phyloP scores from a whole-genome alignment of 2,888 invertebrate genomes.

The Tineola bisselliella region DNA sequence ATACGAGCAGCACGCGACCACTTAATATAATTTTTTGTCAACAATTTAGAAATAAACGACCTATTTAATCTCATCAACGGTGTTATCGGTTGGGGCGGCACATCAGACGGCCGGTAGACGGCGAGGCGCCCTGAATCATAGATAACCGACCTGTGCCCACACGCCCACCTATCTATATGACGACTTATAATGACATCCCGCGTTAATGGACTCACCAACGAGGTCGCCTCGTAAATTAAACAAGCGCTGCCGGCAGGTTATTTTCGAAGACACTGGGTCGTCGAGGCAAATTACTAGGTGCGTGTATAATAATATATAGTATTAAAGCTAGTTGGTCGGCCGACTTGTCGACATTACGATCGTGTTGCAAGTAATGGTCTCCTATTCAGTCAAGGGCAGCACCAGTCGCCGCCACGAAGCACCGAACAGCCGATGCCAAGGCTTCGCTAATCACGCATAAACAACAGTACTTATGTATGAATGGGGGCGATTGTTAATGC shows the following conservation, averaged over 20 bases:
- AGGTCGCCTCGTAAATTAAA: constrained; percentile 3
- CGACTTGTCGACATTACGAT: neutral
- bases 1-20: neutral
- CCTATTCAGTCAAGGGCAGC: constrained; percentile 55
- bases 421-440: constrained; percentile 30
- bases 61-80: constrained; percentile 49
- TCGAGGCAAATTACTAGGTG: neutral
- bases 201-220: neutral
- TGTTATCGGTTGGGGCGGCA: constrained; percentile 51
- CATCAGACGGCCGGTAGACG: constrained; percentile 58
- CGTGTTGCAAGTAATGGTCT: neutral
- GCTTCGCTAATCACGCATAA: constrained; percentile 40
- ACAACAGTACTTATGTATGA: neutral
- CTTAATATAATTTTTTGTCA: neutral
- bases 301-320: neutral
- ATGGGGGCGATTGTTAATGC: neutral
- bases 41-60: constrained; percentile 5
- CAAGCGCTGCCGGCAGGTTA: neutral
- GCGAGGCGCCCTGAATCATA: constrained; percentile 65
- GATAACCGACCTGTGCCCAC: constrained; percentile 49
- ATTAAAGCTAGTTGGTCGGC: neutral
- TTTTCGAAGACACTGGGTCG: neutral
- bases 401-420: constrained; percentile 39
- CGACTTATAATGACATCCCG: constrained; percentile 10
- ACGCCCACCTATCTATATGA: constrained; percentile 36